Conservation (phyloP, 2,113 vertebrate species). For the Eptesicus fuscus region DNA sequence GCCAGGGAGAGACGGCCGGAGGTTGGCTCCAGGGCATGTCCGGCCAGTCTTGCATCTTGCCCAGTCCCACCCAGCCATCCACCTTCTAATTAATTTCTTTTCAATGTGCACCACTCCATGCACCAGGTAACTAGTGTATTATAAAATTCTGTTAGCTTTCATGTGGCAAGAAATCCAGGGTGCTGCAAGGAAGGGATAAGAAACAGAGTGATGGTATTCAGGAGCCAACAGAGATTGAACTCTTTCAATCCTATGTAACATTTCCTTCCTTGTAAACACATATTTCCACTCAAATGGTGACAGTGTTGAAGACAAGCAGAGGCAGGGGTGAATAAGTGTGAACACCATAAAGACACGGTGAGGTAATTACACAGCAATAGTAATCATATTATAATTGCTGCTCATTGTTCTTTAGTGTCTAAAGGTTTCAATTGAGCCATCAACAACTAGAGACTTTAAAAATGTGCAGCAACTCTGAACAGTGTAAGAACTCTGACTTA, state of each 20-base stretch:
- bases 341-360: not conserved
- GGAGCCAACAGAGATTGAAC: not conserved
- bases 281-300: not conserved
- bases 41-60: too few species aligned
- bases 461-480: not conserved
- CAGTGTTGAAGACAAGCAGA: not conserved
- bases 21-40: too few species aligned
- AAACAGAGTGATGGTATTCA: not conserved
- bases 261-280: not conserved
- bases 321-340: not conserved
- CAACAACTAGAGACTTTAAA: not conserved
- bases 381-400: not conserved
- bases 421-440: not conserved
- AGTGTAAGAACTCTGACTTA: not conserved
- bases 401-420: not conserved
- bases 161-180: not conserved
- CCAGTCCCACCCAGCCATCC: too few species aligned
- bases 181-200: not conserved
- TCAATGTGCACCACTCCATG: too few species aligned
- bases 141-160: not conserved
- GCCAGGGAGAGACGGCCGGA: too few species aligned
- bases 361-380: not conserved
- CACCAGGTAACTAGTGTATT: too few species aligned
- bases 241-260: not conserved
- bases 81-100: too few species aligned